Percentiles rank a stretch among this genome's conserved stretches.
Conservation (phyloP, 2,113 vertebrate species). For the Pterophyllum scalare region DNA sequence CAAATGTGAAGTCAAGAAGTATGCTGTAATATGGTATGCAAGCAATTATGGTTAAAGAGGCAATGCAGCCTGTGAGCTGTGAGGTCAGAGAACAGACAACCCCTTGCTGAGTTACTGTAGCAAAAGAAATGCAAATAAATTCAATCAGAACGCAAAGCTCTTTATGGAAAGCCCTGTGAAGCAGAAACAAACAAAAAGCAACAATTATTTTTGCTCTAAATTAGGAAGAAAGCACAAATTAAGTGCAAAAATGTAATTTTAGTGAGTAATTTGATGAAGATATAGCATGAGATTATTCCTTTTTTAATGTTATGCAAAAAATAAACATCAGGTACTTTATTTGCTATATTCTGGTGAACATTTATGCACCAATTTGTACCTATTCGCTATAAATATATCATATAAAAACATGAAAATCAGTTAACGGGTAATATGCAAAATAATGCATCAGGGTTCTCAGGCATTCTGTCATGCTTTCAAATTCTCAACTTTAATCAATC, state of each 20-base stretch:
- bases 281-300: not conserved
- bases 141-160: conserved; percentile 26
- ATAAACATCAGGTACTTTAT: too few relatives aligned
- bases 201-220: not conserved
- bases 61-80: conserved; percentile 50
- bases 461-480: not conserved
- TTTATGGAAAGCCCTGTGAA: conserved; percentile 10
- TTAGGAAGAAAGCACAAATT: not conserved
- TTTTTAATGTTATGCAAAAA: not conserved
- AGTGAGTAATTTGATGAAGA: not conserved
- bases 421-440: not conserved
- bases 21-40: conserved; percentile 66
- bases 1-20: conserved; percentile 58
- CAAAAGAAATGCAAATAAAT: conserved; percentile 67
- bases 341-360: too few relatives aligned
- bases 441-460: not conserved
- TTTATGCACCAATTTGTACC: not conserved
- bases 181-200: not conserved
- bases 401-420: not conserved
- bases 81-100: conserved; percentile 62
- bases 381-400: not conserved
- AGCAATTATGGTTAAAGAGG: conserved; percentile 76
- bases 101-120: conserved; percentile 69
- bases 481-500: not conserved
- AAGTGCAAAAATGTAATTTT: not conserved